Conservation (phyloP, 2,888 invertebrate genomes). For the Tipula lateralis region DNA sequence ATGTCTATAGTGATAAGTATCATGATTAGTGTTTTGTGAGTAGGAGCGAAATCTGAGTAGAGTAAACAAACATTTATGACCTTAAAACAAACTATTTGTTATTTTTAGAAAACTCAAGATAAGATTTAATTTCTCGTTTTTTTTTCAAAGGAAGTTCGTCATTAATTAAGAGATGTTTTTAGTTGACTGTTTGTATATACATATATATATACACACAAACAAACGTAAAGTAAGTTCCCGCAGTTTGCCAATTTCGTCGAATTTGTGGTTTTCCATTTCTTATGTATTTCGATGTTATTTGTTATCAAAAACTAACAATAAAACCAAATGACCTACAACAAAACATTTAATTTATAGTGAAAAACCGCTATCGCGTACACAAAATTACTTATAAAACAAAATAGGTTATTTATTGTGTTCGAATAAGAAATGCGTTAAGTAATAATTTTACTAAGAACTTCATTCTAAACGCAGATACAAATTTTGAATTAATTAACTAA, state of each 20-base stretch:
- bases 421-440: background rate
- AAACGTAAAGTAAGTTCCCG: too few species aligned
- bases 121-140: background rate
- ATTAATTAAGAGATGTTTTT: background rate
- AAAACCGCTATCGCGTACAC: conserved; percentile 5
- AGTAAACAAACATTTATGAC: background rate
- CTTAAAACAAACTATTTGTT: background rate
- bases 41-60: background rate
- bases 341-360: background rate
- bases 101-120: too few species aligned
- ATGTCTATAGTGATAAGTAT: background rate
- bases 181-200: background rate
- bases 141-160: background rate
- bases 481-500: background rate
- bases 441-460: background rate
- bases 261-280: background rate
- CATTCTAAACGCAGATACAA: background rate
- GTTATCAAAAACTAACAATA: background rate
- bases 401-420: background rate
- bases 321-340: background rate
- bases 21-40: too few species aligned
- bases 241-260: background rate
- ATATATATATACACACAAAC: background rate
- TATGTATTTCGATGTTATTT: background rate
- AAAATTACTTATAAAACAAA: background rate